A percentile compares a stretch with the other conserved stretches of the same genome.
Conservation (phyloP, 1,140 invertebrate genomes). For the Pseudoatta argentina region DNA sequence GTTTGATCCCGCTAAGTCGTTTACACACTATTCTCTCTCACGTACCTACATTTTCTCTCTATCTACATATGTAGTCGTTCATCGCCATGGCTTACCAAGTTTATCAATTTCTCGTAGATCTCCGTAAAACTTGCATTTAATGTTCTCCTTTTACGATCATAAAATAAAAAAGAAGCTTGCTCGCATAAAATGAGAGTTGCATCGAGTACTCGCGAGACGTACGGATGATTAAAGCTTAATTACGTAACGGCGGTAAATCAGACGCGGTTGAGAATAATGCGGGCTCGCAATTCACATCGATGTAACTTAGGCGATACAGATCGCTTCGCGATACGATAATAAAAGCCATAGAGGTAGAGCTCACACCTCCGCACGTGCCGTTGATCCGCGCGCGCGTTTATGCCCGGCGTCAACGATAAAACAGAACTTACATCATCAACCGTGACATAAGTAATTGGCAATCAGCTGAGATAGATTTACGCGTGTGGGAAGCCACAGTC, state of each 20-base stretch:
- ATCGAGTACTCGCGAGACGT: background rate
- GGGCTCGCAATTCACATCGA: background rate
- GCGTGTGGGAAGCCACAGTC: constrained; percentile 42
- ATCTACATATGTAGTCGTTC: background rate
- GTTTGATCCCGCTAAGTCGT: constrained; percentile 25
- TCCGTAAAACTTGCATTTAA: constrained; percentile 21
- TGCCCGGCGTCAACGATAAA: constrained; percentile 58
- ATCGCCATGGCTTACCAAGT: background rate
- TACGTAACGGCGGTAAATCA: constrained; percentile 37
- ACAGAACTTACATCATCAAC: constrained; percentile 47
- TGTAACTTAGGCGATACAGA: background rate
- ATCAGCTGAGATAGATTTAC: constrained; percentile 70
- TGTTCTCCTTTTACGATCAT: background rate
- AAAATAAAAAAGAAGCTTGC: background rate
- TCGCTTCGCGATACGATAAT: background rate
- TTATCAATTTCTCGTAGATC: constrained; percentile 33
- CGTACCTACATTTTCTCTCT: background rate
- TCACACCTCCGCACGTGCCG: constrained; percentile 59
- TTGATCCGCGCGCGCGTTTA: constrained; percentile 20
- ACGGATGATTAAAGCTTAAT: constrained; percentile 21
- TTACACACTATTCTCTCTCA: background rate
- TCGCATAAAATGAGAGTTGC: background rate
- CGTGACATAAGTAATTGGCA: constrained; percentile 73
- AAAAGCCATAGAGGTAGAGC: constrained; percentile 7
- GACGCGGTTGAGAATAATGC: constrained; percentile 8